Percentiles rank a stretch among this genome's conserved stretches.
Conservation (phyloP, 2,797 vertebrate genomes). For the Avahi laniger region DNA sequence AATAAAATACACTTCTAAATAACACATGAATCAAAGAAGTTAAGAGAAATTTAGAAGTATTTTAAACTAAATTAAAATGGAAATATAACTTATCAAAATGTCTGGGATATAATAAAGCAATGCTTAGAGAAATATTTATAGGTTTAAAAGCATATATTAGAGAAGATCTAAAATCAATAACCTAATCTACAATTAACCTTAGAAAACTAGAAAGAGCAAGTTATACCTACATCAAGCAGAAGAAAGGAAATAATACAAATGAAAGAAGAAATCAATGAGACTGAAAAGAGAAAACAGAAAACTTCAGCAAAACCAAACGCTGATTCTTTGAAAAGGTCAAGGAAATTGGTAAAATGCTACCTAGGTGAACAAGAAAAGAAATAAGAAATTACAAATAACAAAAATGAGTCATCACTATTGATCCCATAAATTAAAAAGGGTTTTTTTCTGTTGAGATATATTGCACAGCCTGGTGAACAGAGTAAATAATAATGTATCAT, state of each 20-base stretch:
- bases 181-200: background rate
- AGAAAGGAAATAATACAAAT: background rate
- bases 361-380: background rate
- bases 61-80: background rate
- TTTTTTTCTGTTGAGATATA: accelerated
- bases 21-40: background rate
- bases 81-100: background rate
- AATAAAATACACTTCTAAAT: background rate
- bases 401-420: background rate
- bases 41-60: background rate
- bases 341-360: background rate
- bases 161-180: background rate
- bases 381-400: too few relatives aligned
- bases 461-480: background rate
- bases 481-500: background rate
- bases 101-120: background rate
- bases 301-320: background rate
- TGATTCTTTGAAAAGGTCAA: background rate
- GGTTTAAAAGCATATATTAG: background rate
- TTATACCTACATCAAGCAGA: background rate
- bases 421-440: too few relatives aligned
- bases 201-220: background rate
- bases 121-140: background rate
- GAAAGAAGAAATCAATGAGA: background rate
- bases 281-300: background rate